These are phyloP conservation scores for Ormyrus nitidulus DNA, from an alignment of 2,888 invertebrate genomes.

Conservation along the genomic window DNA sequence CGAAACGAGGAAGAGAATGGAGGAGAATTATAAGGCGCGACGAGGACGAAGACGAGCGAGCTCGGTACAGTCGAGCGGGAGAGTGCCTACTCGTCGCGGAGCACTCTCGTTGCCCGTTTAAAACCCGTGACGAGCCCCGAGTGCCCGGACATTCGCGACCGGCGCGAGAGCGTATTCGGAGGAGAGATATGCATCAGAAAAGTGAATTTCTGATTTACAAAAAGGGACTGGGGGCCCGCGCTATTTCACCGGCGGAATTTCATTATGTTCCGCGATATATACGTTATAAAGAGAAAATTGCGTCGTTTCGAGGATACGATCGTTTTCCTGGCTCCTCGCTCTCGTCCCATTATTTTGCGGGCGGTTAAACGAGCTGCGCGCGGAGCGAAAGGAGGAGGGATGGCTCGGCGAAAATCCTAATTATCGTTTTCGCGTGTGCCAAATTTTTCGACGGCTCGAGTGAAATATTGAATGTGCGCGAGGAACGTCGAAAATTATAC, in stretches of 20 bases:
- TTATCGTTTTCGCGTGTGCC: constrained; percentile 36
- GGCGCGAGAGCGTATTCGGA: too few relatives aligned
- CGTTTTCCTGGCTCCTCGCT: constrained; percentile 18
- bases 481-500: constrained; percentile 4
- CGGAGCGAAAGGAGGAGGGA: constrained; percentile 19
- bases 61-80: constrained; percentile 14
- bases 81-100: constrained; percentile 5
- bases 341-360: constrained; percentile 38
- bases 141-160: too few relatives aligned
- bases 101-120: constrained; percentile 30
- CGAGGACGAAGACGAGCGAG: constrained; percentile 11
- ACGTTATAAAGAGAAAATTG: constrained; percentile 40
- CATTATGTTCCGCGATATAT: constrained; percentile 34
- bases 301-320: constrained; percentile 40
- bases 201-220: constrained; percentile 56
- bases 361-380: constrained; percentile 37
- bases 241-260: constrained; percentile 46
- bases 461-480: constrained; percentile 12
- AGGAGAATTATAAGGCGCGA: constrained; percentile 47
- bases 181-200: constrained; percentile 49
- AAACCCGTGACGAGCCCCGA: background rate
- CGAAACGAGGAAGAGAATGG: constrained; percentile 39
- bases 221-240: constrained; percentile 25
- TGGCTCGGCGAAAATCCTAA: constrained; percentile 29
- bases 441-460: constrained; percentile 26